Percentiles rank a stretch among this genome's conserved stretches.
These are phyloP conservation scores for Apodemia duryi DNA, from an alignment of 2,888 invertebrate genomes.

Conservation along the genomic window DNA sequence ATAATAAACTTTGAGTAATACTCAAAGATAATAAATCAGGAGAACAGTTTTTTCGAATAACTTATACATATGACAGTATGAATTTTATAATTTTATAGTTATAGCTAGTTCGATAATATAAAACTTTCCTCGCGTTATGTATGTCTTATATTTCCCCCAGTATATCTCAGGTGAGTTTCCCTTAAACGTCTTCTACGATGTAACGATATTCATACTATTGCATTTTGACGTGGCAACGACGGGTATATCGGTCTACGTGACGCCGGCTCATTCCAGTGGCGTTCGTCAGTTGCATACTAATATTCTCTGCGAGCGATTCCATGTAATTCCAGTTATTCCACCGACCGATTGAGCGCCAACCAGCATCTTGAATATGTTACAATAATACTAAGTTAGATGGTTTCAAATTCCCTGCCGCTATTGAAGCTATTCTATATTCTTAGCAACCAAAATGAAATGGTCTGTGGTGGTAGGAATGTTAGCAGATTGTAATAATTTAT, in stretches of 20 bases:
- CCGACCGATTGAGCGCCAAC: slow-evolving; percentile 53
- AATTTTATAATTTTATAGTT: too few species aligned
- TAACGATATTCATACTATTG: slow-evolving; percentile 58
- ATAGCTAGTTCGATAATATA: too few species aligned
- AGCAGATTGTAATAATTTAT: neutral
- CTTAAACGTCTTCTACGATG: slow-evolving; percentile 29
- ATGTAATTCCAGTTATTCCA: slow-evolving; percentile 64
- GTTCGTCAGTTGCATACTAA: slow-evolving; percentile 70
- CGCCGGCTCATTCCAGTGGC: slow-evolving; percentile 72
- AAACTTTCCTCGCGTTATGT: too few species aligned
- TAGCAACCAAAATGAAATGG: slow-evolving; percentile 1
- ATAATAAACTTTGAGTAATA: too few species aligned
- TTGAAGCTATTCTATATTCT: slow-evolving; percentile 31
- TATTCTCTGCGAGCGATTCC: slow-evolving; percentile 64
- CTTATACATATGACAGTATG: too few species aligned
- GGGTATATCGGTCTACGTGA: slow-evolving; percentile 52
- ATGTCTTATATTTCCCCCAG: neutral
- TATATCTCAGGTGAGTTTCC: slow-evolving; percentile 1
- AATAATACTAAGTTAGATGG: slow-evolving; percentile 40
- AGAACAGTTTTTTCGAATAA: too few species aligned
- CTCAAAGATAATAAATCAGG: too few species aligned
- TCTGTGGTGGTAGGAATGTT: neutral
- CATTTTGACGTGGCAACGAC: slow-evolving; percentile 58
- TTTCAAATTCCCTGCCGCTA: slow-evolving; percentile 38
- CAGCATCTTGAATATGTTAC: slow-evolving; percentile 72